phyloP scores from a whole-genome alignment of 2,797 vertebrate species.

The Centroberyx gerrardi region DNA sequence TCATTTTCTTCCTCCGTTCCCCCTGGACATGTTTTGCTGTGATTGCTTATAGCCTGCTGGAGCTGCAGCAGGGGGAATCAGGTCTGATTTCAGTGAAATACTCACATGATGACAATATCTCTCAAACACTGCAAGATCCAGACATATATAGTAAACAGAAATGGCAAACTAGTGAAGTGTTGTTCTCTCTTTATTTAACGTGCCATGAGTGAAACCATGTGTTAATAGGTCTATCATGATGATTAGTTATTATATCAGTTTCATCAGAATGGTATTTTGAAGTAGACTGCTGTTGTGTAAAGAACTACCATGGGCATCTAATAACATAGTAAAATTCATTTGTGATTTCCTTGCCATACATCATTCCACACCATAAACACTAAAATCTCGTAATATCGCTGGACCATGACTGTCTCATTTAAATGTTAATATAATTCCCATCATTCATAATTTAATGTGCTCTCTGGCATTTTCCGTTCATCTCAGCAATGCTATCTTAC shows the following conservation, averaged over 20 bases:
- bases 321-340: slow-evolving; percentile 59
- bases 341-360: slow-evolving; percentile 61
- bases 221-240: slow-evolving; percentile 46
- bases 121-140: slow-evolving; percentile 24
- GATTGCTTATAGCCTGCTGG: slow-evolving; percentile 68
- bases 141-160: slow-evolving; percentile 42
- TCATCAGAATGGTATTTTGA: slow-evolving; percentile 50
- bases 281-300: slow-evolving; percentile 53
- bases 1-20: slow-evolving; percentile 67
- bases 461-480: slow-evolving; percentile 73
- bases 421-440: slow-evolving; percentile 83
- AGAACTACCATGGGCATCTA: slow-evolving; percentile 54
- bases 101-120: slow-evolving; percentile 43
- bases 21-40: slow-evolving; percentile 74
- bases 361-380: slow-evolving; percentile 76
- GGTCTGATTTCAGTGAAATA: slow-evolving; percentile 53
- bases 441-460: slow-evolving; percentile 79
- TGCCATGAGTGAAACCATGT: not conserved
- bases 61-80: slow-evolving; percentile 53
- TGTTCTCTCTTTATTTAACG: slow-evolving; percentile 10
- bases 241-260: slow-evolving; percentile 61
- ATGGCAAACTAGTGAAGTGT: slow-evolving; percentile 11
- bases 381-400: slow-evolving; percentile 69
- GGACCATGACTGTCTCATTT: slow-evolving; percentile 80
- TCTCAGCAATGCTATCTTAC: slow-evolving; percentile 67